Base-by-base conservation (phyloP, 2,797 vertebrate genomes). In the Enteromius fasciolatus region DNA sequence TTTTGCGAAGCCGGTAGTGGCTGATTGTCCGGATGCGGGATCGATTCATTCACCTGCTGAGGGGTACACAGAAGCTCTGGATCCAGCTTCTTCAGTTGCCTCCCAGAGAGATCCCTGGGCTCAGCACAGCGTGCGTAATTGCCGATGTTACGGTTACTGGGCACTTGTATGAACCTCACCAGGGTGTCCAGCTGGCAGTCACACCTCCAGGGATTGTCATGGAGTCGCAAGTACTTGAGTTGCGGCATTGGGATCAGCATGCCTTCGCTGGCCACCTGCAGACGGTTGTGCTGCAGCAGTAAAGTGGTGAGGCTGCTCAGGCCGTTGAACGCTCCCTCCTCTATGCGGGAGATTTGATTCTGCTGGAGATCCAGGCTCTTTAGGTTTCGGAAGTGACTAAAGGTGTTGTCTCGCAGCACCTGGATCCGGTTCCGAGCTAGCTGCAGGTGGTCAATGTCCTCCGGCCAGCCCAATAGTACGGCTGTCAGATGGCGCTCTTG, bases 131-230 rank as follows among this genome's bases (percentile, higher is more conserved):
- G 97, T 86, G 96, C 98, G 4, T 95, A 98, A 90, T 96, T 99
- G 6, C 96, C 98, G 89, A 98, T 85, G 90, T 99, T 96, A 66
- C 96, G 95, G 88, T 97, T 97, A 88, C 96, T 93, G 28, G 98
- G 97, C 87, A 99, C 91, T 91, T 98, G 97, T 83, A 99, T 89
- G 91, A 95, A 96, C 25, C 94, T 92, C 84, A 98, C 82, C 80
- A 99, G 94, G 17, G 95, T 96, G 87, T 99, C 97, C 82, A 98
- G 86, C 61, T 94, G 88, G 89, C 98, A 99, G 75, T 86, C 90
- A 87, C 98, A 99, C 81, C 86, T 93, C 98, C 98, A 99, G 28
- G 98, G 98, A 90, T 99, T 99, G 91, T 96, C 96, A 28, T 99
- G 98, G 36, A 99, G 91, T 63, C 98, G 96, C 84, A 99, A 94